Conservation (phyloP, 2,888 invertebrate genomes). For the Pteria penguin region DNA sequence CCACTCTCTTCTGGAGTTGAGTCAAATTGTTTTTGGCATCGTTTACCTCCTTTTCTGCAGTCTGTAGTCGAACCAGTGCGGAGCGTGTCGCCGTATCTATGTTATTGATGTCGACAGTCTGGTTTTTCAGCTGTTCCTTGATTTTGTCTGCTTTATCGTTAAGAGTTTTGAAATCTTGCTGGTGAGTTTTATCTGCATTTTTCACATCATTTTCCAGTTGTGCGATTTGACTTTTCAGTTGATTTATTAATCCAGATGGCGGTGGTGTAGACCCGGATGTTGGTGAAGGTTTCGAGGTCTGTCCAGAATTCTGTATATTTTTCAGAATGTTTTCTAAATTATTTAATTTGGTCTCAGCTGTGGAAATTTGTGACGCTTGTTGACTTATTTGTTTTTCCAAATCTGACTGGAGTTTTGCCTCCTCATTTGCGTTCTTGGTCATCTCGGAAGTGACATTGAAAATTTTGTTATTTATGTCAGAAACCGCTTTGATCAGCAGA, state of each 20-base stretch:
- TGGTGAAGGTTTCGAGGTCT: background rate
- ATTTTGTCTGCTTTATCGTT: conserved; percentile 32
- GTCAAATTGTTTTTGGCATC: conserved; percentile 30
- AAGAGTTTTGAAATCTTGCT: conserved; percentile 30
- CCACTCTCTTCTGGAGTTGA: conserved; percentile 22
- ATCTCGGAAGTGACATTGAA: conserved; percentile 38
- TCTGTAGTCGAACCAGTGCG: conserved; percentile 13
- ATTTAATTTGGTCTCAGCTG: conserved; percentile 31
- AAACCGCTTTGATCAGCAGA: conserved; percentile 32
- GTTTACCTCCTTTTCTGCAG: conserved; percentile 15
- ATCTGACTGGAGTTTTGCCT: conserved; percentile 38
- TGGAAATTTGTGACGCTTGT: conserved; percentile 30
- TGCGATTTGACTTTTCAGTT: conserved; percentile 25
- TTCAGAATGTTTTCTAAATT: conserved; percentile 40
- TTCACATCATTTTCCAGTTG: conserved; percentile 37
- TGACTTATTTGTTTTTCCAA: conserved; percentile 41
- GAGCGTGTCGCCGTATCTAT: conserved; percentile 9
- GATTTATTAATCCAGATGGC: conserved; percentile 9
- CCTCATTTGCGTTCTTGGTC: conserved; percentile 36
- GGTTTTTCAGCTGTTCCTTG: conserved; percentile 27
- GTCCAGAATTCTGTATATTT: conserved; percentile 13
- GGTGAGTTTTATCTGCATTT: conserved; percentile 22
- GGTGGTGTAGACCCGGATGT: conserved; percentile 2
- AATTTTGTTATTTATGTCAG: conserved; percentile 39
- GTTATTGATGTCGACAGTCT: conserved; percentile 29